phyloP scores from a whole-genome alignment of 2,888 invertebrate genomes.

The Watsonalla cultraria region DNA sequence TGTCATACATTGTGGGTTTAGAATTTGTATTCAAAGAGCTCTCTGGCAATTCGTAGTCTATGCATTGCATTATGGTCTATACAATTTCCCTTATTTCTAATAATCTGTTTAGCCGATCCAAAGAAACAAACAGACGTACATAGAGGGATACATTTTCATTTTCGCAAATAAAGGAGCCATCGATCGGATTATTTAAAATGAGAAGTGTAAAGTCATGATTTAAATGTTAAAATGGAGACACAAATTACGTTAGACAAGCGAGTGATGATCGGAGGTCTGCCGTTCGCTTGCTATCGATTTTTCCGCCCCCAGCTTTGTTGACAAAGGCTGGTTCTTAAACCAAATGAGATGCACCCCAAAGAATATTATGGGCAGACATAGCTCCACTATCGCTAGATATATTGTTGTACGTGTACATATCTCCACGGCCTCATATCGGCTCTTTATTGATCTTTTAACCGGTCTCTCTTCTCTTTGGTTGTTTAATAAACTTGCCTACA shows the following conservation, averaged over 20 bases:
- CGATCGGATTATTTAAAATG: neutral
- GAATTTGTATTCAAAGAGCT: too few species aligned
- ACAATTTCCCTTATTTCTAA: too few species aligned
- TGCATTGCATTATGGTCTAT: too few species aligned
- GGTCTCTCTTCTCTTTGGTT: constrained; percentile 34
- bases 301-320: constrained; percentile 75
- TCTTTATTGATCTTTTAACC: constrained; percentile 64
- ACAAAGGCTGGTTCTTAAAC: constrained; percentile 78
- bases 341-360: constrained; percentile 79
- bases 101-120: too few species aligned
- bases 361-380: constrained; percentile 79
- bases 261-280: constrained; percentile 56
- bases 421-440: constrained; percentile 54
- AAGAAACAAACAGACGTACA: too few species aligned
- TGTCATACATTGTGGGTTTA: too few species aligned
- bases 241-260: constrained; percentile 55
- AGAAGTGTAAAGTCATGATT: constrained; percentile 18
- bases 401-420: constrained; percentile 53
- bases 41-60: too few species aligned
- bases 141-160: neutral
- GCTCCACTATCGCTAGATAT: constrained; percentile 66
- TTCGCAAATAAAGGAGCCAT: neutral
- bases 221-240: constrained; percentile 51
- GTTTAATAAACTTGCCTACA: constrained; percentile 34
- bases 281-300: constrained; percentile 73